Evolutionary conservation across 2,113 vertebrate genomes (phyloP).

Genomic region (Loxodonta africana): DNA sequence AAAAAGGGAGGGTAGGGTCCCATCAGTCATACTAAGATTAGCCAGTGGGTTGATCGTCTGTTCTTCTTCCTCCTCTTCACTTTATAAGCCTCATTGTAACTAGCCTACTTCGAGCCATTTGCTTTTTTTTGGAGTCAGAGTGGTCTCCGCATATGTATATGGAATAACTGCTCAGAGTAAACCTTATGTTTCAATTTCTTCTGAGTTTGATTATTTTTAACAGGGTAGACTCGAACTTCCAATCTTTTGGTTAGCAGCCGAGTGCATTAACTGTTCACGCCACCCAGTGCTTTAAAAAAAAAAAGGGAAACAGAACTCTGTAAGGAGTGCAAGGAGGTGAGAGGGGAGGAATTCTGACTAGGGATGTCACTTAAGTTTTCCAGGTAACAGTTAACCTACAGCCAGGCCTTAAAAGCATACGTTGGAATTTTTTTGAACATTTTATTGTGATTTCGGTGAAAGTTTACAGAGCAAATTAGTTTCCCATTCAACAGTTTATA

Average conservation of each 20-base stretch:
- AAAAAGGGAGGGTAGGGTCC: not conserved
- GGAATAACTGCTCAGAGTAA: not conserved
- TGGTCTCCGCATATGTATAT: not conserved
- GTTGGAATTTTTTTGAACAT: not conserved
- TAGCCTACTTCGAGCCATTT: too few relatives aligned
- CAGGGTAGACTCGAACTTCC: not conserved
- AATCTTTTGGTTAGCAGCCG: not conserved
- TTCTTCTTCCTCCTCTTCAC: not conserved
- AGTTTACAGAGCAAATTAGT: too few relatives aligned
- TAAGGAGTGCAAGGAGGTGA: not conserved
- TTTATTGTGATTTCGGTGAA: too few relatives aligned
- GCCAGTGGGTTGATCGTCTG: not conserved
- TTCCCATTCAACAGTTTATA: too few relatives aligned
- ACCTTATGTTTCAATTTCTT: not conserved
- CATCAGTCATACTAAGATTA: not conserved
- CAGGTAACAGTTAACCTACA: not conserved
- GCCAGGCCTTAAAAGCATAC: not conserved
- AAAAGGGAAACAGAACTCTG: not conserved
- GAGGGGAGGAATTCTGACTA: not conserved
- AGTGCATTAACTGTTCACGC: not conserved
- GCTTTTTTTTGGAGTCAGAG: not conserved
- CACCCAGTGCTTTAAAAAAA: not conserved
- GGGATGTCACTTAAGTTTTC: accelerated
- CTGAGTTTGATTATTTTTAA: not conserved
- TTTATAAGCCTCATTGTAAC: not conserved